Conservation (phyloP, 2,797 vertebrate genomes). For the Chrysocyon brachyurus region DNA sequence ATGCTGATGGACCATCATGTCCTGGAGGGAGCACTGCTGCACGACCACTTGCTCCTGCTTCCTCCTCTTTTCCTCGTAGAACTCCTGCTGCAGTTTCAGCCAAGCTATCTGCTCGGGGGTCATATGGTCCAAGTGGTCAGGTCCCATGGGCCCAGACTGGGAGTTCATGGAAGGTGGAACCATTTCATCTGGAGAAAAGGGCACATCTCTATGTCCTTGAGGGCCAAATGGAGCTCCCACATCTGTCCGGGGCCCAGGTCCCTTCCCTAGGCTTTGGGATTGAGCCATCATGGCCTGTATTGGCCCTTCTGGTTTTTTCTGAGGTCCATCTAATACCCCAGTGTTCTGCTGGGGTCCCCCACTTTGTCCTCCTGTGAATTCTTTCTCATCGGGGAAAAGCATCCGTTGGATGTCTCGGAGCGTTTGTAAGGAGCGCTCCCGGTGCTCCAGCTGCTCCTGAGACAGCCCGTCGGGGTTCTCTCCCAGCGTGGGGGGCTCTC, state of each 20-base stretch:
- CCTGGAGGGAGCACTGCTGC: conserved; percentile 97
- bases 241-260: conserved; percentile 95
- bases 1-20: conserved; percentile 98
- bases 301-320: conserved; percentile 95
- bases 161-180: conserved; percentile 94
- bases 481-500: conserved; percentile 94
- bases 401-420: conserved; percentile 98
- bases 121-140: conserved; percentile 97
- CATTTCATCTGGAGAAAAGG: conserved; percentile 98
- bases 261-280: conserved; percentile 98
- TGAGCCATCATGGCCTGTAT: conserved; percentile 99
- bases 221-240: conserved; percentile 96
- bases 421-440: conserved; percentile 92
- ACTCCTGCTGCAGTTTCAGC: conserved; percentile 99
- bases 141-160: conserved; percentile 90
- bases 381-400: conserved; percentile 98
- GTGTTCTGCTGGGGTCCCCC: conserved; percentile 87
- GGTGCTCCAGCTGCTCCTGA: conserved; percentile 94
- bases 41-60: conserved; percentile 96
- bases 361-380: conserved; percentile 90
- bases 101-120: conserved; percentile 99
- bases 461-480: conserved; percentile 98
- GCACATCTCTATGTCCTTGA: conserved; percentile 96
- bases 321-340: conserved; percentile 90
- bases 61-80: conserved; percentile 98